Evolutionary conservation across 2,113 vertebrate species (phyloP), one percentile per base, ranked within the genome.

Genomic region (Tretioscincus oriximinensis): DNA sequence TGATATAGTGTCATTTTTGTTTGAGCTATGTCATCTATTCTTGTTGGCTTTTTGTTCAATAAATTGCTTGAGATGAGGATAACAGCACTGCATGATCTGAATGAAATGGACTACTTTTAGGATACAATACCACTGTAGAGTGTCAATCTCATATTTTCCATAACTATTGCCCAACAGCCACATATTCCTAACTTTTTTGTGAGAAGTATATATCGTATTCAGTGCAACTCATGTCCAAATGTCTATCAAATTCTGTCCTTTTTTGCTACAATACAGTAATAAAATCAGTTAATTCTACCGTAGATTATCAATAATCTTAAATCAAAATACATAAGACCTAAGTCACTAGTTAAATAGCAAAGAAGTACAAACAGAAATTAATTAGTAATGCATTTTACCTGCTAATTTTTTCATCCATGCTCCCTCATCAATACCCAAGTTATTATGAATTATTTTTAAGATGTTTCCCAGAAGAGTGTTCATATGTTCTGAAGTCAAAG

Each of bases 391-490:
- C 0, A 21, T 49, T 83, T 85, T 91, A 99, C 98, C 98, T 83
- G 98, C 98, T 45, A 99, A 90, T 84, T 97, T 95, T 88, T 99
- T 99, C 98, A 99, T 99, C 98, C 98, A 99, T 65, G 97, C 96
- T 1, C 98, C 98, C 81, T 99, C 98, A 16, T 99, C 98, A 21
- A 99, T 97, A 2, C 98, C 98, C 91, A 99, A 90, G 90, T 99
- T 99, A 91, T 99, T 99, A 86, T 98, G 98, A 87, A 99, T 99
- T 86, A 99, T 99, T 93, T 98, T 99, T 81, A 99, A 71, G 79
- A 99, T 98, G 87, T 99, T 99, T 10, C 97, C 98, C 77, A 99
- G 95, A 6, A 99, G 95, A 0, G 96, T 96, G 89, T 99, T 99
- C 97, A 99, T 99, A 88, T 99, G 97, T 67, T 98, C 97, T 0